These are phyloP conservation scores for Aspidapion aeneum DNA, from an alignment of 2,888 invertebrate genomes.

Conservation along the genomic window DNA sequence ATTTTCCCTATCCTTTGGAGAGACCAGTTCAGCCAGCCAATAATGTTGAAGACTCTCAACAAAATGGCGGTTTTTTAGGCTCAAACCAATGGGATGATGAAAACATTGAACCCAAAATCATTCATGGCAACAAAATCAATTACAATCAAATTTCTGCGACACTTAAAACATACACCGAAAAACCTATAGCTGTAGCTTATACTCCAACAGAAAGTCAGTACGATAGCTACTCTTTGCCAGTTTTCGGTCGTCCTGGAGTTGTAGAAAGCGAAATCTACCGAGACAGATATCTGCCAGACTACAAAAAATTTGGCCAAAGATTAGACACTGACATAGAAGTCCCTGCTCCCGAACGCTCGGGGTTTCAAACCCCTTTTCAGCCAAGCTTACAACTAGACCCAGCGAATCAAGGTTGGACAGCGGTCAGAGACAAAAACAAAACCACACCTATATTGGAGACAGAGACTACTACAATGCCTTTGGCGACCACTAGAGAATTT, in stretches of 20 bases:
- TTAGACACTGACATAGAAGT: conserved; percentile 25
- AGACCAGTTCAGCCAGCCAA: conserved; percentile 49
- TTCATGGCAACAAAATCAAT: conserved; percentile 26
- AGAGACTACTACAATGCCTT: conserved; percentile 40
- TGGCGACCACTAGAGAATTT: conserved; percentile 51
- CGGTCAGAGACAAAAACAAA: conserved; percentile 47
- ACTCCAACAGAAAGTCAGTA: conserved; percentile 53
- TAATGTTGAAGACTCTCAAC: conserved; percentile 42
- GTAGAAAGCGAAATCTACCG: conserved; percentile 40
- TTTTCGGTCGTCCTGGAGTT: conserved; percentile 50
- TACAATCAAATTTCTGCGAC: conserved; percentile 44
- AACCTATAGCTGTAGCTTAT: conserved; percentile 63
- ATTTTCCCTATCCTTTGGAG: conserved; percentile 64
- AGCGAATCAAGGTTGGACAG: conserved; percentile 61
- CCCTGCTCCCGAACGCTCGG: conserved; percentile 41
- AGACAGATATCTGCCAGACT: conserved; percentile 40
- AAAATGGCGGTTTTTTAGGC: conserved; percentile 33
- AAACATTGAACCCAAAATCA: conserved; percentile 48
- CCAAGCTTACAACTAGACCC: conserved; percentile 61
- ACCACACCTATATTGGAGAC: conserved; percentile 30
- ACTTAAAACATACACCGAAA: conserved; percentile 50
- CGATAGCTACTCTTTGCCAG: conserved; percentile 48
- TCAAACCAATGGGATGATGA: conserved; percentile 47
- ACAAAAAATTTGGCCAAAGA: conserved; percentile 26
- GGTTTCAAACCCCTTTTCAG: conserved; percentile 67